phyloP scores from a whole-genome alignment of 2,888 invertebrate species.

The Galerucella nymphaeae region DNA sequence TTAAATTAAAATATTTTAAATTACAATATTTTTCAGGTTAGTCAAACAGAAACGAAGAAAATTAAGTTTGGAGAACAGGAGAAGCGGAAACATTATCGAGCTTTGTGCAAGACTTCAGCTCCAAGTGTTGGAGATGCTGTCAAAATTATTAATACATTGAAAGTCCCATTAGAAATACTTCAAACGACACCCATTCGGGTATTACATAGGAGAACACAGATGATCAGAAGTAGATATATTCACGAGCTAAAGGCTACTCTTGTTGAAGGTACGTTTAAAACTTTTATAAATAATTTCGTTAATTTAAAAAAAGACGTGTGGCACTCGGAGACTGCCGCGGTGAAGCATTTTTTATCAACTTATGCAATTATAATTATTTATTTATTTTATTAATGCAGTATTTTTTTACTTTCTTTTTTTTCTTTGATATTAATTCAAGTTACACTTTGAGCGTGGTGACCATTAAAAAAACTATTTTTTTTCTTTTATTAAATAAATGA shows the following conservation, averaged over 20 bases:
- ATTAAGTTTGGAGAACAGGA: slow-evolving; percentile 78
- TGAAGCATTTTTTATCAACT: too few relatives aligned
- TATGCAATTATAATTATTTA: too few relatives aligned
- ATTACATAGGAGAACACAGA: slow-evolving; percentile 84
- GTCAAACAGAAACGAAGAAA: slow-evolving; percentile 12
- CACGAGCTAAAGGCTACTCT: slow-evolving; percentile 72
- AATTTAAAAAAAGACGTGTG: neutral
- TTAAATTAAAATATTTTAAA: too few relatives aligned
- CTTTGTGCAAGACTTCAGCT: slow-evolving; percentile 72
- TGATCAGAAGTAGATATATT: slow-evolving; percentile 75
- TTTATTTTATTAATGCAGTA: too few relatives aligned
- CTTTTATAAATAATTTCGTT: too few relatives aligned
- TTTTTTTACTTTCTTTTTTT: too few relatives aligned
- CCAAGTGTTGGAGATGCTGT: slow-evolving; percentile 68
- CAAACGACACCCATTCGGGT: slow-evolving; percentile 94
- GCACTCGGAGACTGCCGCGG: too few relatives aligned
- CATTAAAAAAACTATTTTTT: too few relatives aligned
- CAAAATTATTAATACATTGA: slow-evolving; percentile 61
- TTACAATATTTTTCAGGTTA: slow-evolving; percentile 10
- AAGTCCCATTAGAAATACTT: slow-evolving; percentile 67
- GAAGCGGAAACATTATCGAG: slow-evolving; percentile 89
- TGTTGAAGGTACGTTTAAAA: slow-evolving; percentile 64
- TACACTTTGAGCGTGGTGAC: too few relatives aligned
- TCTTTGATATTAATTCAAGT: too few relatives aligned
- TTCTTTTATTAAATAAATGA: too few relatives aligned